Evolutionary conservation across 2,113 vertebrate species (phyloP), one percentile per base, ranked within the genome.

Genomic region (Astur gentilis): DNA sequence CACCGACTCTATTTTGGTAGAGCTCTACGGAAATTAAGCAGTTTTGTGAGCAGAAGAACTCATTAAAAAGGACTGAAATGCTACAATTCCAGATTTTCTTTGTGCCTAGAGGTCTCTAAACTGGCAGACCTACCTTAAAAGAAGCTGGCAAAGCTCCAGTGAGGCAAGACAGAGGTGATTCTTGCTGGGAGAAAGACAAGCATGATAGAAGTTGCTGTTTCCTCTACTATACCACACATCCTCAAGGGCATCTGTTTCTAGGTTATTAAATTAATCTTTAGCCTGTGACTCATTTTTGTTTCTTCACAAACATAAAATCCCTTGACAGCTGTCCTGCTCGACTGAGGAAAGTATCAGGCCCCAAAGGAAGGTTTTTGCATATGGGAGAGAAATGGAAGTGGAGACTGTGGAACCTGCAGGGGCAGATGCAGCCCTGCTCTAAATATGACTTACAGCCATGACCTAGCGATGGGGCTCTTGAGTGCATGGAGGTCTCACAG

Each of bases 191-290:
- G 70, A 95, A 94, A 94, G 87, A 60, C 91, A 94, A 84, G 67
- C 89, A 86, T 62, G 49, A 34, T 25, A 73, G 64, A 94, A 80
- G 83, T 62, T 91, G 78, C 84, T 62, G 94, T 85, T 95, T 96
- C 89, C 95, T 93, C 80, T 80, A 55, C 71, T 85, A 60, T 72
- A 78, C 70, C 90, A 94, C 87, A 73, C 87, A 94, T 95, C 91
- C 94, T 95, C 70, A 83, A 93, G 84, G 89, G 93, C 96, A 97
- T 97, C 96, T 97, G 96, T 95, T 96, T 80, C 89, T 87, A 80
- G 89, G 89, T 96, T 91, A 97, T 97, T 95, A 93, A 89, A 96
- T 97, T 97, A 95, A 83, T 95, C 84, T 91, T 91, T 71, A 85
- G 93, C 73, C 93, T 95, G 78, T 96, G 84, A 95, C n/a, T 97